Evolutionary conservation across 2,888 invertebrate genomes (phyloP), one percentile per base, ranked within the genome.

Genomic region (Horisme vitalbata): DNA sequence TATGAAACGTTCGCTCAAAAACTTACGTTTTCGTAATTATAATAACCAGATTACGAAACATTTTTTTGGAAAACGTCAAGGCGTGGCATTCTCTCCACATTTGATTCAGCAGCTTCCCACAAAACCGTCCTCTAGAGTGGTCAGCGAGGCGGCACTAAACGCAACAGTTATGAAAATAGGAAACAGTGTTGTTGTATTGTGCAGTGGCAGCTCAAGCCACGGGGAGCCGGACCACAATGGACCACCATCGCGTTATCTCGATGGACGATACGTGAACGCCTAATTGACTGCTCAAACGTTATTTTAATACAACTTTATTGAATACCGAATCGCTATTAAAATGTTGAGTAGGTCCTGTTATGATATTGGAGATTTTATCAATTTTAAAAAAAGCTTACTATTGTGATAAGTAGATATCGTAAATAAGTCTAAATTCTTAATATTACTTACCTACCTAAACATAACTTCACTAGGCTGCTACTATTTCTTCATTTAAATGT

Each of bases 211-310:
- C 65, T 61, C 59, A 65, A 77, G 71, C 83, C 71, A 54, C 85
- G 73, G 76, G 77, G 82, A 60, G 77, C 66, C 79, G 52, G 45
- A 46, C 75, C 71, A 89, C 88, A 89, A 89, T 89, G 85, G 82
- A 77, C 88, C 88, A 83, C 88, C 86, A 89, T 89, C 60, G 77
- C 69, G 80, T 75, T 87, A 86, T 87, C 86, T 81, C 81, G 86
- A 86, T 85, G 83, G 81, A 76, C 86, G 82, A 83, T 85, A 83
- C 78, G 75, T 80, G 71, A 47, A 79, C 85, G 86, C 87, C 82
- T 85, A 87, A 88, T 89, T 88, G 88, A 88, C 79, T 86, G 71
- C 86, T 87, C 84, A 87, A 87, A 85, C 70, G 77, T 74, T 80
- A 82, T 79, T 84, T 79, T 83, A 85, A 88, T 88, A 84, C 77